Evolutionary conservation across 2,888 invertebrate species (phyloP), one percentile per base, ranked within the genome.

Genomic region (Zygaena filipendulae): DNA sequence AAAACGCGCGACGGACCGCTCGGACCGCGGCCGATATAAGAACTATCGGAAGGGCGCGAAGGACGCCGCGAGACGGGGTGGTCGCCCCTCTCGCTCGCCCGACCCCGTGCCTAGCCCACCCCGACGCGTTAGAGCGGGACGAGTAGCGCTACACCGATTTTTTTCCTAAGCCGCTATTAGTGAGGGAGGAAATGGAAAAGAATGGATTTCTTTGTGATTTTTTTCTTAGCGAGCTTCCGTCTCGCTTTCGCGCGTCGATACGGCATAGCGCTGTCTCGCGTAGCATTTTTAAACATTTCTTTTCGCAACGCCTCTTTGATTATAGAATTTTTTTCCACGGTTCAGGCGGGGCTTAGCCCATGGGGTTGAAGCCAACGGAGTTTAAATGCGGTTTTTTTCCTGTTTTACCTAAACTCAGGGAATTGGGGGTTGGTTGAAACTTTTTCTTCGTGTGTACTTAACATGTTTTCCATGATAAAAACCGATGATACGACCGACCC

Each of bases 141-240:
- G 58, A 62, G 57, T 61, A 66, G 59, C 52, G 47, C 63, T n/a
- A n/a, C n/a, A 51, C 50, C 58, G 59, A 56, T 59, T 64, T 77
- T 75, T 77, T 79, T 77, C 74, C 72, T 75, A 75, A 77, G 71
- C 72, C 60, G 59, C 62, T 66, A 68, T 70, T 67, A 70, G 68
- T 60, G 54, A 68, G 74, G 75, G 77, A 77, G 77, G 75, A 77
- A 75, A 67, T 77, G 72, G 61, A 77, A 75, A 77, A 74, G 74
- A 77, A 77, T 70, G 63, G 58, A 59, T 64, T 72, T 77, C 77
- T 77, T 77, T 75, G 62, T 63, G 64, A 71, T 77, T 79, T 79
- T 48, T 79, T 75, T 71, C 72, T 74, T 70, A 60, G 50, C 58
- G 49, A 12, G 49, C 52, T 27, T 40, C 49, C 36, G 53, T 71